Evolutionary conservation across 2,888 invertebrate species (phyloP), one percentile per base, ranked within the genome.

Genomic region (Notodonta ziczac): DNA sequence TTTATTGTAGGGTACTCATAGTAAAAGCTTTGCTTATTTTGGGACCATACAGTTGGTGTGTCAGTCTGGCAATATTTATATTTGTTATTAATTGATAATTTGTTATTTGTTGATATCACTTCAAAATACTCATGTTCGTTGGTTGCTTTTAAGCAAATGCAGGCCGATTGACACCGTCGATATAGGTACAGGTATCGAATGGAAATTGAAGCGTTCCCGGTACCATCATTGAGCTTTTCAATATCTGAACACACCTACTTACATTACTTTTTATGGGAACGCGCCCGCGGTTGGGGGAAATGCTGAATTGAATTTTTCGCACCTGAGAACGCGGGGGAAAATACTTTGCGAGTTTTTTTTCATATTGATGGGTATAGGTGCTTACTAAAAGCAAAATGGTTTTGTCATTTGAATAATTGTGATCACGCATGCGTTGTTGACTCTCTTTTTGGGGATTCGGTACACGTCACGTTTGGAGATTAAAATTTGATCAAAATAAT

Each of bases 101-200:
- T n/a, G n/a, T n/a, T n/a, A n/a, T n/a, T n/a, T n/a, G 24, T 24
- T 24, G 24, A 24, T 24, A 24, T 24, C 24, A 2, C 5, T 35
- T 35, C 35, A 5, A n/a, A 13, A 10, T 46, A 46, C n/a, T n/a
- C 7, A 13, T n/a, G n/a, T 4, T 14, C 8, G 16, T 50, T 16
- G 50, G 50, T n/a, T 48, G 48, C 50, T 50, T 50, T 50, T 50
- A 50, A 50, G 50, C 16, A 50, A 50, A 16, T 50, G 16, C 50
- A 16, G 50, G 50, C 50, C 16, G n/a, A 50, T 16, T 7, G 7
- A 12, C 50, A 50, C 5, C 16, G 16, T 4, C 48, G 16, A 16
- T 50, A 50, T 24, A 24, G 24, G 50, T 50, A 16, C 16, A n/a
- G 5, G 50, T 16, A 50, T 16, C 16, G 16, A 50, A 50, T 50